Percentiles rank a stretch among this genome's conserved stretches.
Conservation (phyloP, 1,140 invertebrate species). For the Drosophila pandora region DNA sequence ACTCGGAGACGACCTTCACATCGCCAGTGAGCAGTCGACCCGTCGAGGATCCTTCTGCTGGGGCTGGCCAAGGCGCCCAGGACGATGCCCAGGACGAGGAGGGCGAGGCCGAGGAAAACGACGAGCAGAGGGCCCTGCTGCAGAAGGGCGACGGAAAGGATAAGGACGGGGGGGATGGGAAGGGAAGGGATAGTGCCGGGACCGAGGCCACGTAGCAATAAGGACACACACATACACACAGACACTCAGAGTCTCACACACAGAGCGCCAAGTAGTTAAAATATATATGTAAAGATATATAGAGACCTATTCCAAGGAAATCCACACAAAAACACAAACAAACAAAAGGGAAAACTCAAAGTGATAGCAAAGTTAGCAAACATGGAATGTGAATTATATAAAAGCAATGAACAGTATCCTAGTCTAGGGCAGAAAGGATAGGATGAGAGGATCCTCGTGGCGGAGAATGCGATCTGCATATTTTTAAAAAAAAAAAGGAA, state of each 20-base stretch:
- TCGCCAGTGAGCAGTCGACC: conserved; percentile 63
- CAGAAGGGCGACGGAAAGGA: conserved; percentile 41
- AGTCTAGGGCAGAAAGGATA: conserved; percentile 61
- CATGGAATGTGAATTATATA: conserved; percentile 83
- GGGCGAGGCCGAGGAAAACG: conserved; percentile 65
- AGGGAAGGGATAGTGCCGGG: conserved; percentile 45
- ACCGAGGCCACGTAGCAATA: conserved; percentile 76
- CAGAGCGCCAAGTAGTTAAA: conserved; percentile 57
- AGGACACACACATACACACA: conserved; percentile 42
- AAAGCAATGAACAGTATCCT: conserved; percentile 84
- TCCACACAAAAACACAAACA: conserved; percentile 12
- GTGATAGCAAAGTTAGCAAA: conserved; percentile 81
- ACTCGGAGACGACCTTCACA: conserved; percentile 82
- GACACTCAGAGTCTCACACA: conserved; percentile 18
- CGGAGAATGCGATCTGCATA: conserved; percentile 59
- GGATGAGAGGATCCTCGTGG: conserved; percentile 16
- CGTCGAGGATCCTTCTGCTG: conserved; percentile 15
- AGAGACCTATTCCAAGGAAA: conserved; percentile 23
- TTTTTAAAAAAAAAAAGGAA: conserved; percentile 64
- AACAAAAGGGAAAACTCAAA: conserved; percentile 72
- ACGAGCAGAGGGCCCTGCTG: conserved; percentile 72
- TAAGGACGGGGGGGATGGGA: conserved; percentile 9
- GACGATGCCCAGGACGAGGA: conserved; percentile 47
- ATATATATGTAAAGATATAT: conserved; percentile 40
- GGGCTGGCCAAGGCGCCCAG: conserved; percentile 7